phyloP scores from a whole-genome alignment of 2,113 vertebrate species.

The Psilopogon haemacephalus region DNA sequence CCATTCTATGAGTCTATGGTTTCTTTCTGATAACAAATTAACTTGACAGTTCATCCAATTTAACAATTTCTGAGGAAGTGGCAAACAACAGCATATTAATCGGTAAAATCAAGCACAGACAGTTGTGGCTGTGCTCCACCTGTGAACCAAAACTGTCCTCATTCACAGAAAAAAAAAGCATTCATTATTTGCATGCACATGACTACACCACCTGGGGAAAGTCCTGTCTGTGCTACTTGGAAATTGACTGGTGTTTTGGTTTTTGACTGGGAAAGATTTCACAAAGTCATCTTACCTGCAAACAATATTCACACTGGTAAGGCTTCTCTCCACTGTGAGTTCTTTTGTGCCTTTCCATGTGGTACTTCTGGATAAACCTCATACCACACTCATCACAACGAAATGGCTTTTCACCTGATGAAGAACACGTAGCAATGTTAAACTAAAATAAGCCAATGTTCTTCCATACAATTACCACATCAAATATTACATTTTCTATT shows the following conservation, averaged over 20 bases:
- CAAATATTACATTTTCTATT: constrained; percentile 22
- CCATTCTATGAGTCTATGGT: too few relatives aligned
- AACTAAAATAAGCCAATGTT: background rate
- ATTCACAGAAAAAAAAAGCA: background rate
- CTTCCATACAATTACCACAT: background rate
- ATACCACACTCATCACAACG: constrained; percentile 98
- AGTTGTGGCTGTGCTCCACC: background rate
- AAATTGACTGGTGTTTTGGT: background rate
- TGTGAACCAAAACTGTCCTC: background rate
- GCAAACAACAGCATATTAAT: background rate
- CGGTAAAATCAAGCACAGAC: background rate
- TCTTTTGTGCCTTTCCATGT: constrained; percentile 99
- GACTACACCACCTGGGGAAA: background rate
- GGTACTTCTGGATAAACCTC: constrained; percentile 99
- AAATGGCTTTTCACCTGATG: constrained; percentile 96
- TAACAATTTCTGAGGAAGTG: background rate
- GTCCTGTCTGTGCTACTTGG: background rate
- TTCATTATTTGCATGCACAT: background rate
- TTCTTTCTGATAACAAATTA: background rate
- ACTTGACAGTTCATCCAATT: background rate
- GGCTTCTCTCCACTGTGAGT: constrained; percentile 99
- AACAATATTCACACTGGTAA: constrained; percentile 98
- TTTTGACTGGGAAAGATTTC: background rate
- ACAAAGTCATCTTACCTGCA: constrained; percentile 83
- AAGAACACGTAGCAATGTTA: constrained; percentile 30